Base-by-base conservation (phyloP, 2,888 invertebrate species). In the Schizotus pectinicornis region DNA sequence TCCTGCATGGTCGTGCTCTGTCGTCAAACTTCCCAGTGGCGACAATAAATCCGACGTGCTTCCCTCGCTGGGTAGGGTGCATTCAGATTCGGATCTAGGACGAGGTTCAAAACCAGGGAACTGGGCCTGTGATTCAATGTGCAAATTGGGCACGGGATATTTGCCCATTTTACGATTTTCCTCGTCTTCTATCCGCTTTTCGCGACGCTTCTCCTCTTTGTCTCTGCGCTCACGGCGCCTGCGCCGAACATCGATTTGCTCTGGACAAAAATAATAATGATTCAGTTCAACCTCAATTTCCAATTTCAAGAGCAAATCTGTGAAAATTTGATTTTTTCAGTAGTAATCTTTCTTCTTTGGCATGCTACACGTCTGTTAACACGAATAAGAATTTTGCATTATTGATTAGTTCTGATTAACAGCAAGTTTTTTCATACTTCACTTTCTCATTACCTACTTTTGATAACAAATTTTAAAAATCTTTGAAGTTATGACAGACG, bases 161-260 rank as follows among this genome's bases (percentile, higher is more conserved):
- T 87, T 81, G 69, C 92, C 88, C 86, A 92, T 84, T 75, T 83
- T 80, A 72, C 86, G 82, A 78, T 92, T 84, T 79, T 91, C 89
- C 65, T 89, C 86, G 62, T 85, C 86, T 51, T 84, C 87, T 61
- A 89, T 89, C n/a, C 88, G 86, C 62, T 88, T 88, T 74, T 94
- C 94, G 2, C 92, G 85, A 32, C 88, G 87, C 14, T 86, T 86
- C 74, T 96, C 96, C 9, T 93, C 92, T 7, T 89, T 86, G 37
- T 87, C 88, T 14, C 87, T 84, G 6, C 88, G 87, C 39, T 87
- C 86, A 3, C 96, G 86, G 8, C 82, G 79, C 42, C 86, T 86
- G 30, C 87, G 86, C 1, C 95, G 64, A 7, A 85, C 83, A 5
- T 88, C 85, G 48, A 96, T 74, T 77, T 94, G 92, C 59, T 87